A percentile compares a stretch with the other conserved stretches of the same genome.
Conservation (phyloP, 2,888 invertebrate genomes). For the Ophion costatus region DNA sequence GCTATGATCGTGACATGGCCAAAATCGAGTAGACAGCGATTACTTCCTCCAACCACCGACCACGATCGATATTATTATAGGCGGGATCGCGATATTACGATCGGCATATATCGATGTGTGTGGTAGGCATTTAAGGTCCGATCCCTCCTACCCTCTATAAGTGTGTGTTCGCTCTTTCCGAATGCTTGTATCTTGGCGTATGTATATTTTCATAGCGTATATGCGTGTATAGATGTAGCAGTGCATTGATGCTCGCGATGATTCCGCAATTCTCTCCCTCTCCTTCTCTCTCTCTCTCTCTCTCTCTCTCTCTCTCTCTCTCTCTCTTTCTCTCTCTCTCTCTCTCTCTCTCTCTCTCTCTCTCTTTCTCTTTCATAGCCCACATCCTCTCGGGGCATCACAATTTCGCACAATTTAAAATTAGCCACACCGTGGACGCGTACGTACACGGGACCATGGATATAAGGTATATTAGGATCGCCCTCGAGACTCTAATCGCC, state of each 20-base stretch:
- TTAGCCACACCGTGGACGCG: constrained; percentile 72
- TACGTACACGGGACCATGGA: constrained; percentile 43
- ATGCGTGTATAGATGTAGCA: neutral
- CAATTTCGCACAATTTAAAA: constrained; percentile 73
- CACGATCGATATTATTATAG: constrained; percentile 62
- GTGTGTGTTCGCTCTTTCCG: neutral
- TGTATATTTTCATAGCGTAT: constrained; percentile 22
- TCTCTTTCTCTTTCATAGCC: constrained; percentile 16
- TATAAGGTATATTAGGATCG: constrained; percentile 35
- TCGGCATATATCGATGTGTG: constrained; percentile 36
- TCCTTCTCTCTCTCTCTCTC: constrained; percentile 31
- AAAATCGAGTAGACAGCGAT: constrained; percentile 49
- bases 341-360: constrained; percentile 27
- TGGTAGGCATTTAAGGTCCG: constrained; percentile 50
- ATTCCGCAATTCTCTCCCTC: constrained; percentile 53
- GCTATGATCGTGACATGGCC: constrained; percentile 57
- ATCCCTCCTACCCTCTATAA: constrained; percentile 25
- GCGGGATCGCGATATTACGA: constrained; percentile 44
- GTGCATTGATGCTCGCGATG: constrained; percentile 43
- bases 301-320: constrained; percentile 35
- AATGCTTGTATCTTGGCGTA: neutral
- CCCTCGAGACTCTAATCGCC: constrained; percentile 59
- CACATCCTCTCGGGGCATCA: constrained; percentile 64
- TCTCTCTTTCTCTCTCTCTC: constrained; percentile 41
- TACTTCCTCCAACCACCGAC: constrained; percentile 41